phyloP scores from a whole-genome alignment of 2,888 invertebrate genomes.

The Epinotia brunnichana region DNA sequence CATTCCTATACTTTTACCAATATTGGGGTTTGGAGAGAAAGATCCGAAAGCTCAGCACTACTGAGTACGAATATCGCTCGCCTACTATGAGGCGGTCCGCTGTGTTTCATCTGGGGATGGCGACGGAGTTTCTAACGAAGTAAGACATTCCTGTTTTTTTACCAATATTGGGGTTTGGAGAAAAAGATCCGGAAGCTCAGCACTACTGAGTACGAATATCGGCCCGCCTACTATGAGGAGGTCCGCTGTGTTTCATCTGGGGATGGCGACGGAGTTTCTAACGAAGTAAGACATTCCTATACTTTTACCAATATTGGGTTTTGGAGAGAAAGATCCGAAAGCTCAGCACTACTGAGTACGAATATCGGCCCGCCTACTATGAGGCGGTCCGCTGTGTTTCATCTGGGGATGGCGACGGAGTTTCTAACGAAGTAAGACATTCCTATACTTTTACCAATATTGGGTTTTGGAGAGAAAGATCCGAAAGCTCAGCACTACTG shows the following conservation, averaged over 20 bases:
- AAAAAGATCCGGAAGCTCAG: constrained; percentile 82
- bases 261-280: constrained; percentile 56
- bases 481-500: constrained; percentile 82
- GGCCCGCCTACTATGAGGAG: constrained; percentile 87
- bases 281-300: constrained; percentile 60
- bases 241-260: constrained; percentile 75
- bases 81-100: constrained; percentile 85
- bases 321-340: constrained; percentile 82
- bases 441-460: too few species aligned
- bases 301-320: too few species aligned
- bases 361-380: constrained; percentile 87
- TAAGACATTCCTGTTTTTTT: constrained; percentile 47
- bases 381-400: constrained; percentile 84
- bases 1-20: too few species aligned
- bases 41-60: constrained; percentile 82
- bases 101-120: constrained; percentile 69
- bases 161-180: too few species aligned
- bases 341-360: constrained; percentile 83
- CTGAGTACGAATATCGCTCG: constrained; percentile 86
- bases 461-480: constrained; percentile 82
- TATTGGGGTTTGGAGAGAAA: constrained; percentile 81
- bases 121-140: constrained; percentile 62
- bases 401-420: constrained; percentile 53
- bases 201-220: constrained; percentile 85
- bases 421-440: constrained; percentile 62